Conservation (phyloP, 2,113 vertebrate species). For the Nesoenas mayeri region DNA sequence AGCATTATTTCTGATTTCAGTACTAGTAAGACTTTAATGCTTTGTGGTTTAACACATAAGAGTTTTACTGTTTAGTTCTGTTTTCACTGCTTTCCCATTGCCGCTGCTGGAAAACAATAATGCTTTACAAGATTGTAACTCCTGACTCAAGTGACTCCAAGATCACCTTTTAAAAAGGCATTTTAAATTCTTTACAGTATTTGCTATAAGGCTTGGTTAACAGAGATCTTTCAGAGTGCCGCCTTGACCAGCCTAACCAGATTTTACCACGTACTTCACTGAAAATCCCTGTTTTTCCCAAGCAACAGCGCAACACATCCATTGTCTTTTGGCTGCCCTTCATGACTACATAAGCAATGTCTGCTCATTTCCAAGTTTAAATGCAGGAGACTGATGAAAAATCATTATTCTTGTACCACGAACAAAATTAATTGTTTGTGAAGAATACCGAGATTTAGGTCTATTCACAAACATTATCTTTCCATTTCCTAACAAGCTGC, state of each 20-base stretch:
- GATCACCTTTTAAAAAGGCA: neutral
- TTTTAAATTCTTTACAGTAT: neutral
- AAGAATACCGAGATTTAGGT: neutral
- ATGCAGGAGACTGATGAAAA: neutral
- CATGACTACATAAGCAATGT: neutral
- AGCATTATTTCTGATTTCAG: conserved; percentile 8
- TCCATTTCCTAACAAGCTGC: neutral
- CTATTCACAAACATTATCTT: neutral
- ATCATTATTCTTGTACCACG: neutral
- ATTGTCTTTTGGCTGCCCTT: neutral
- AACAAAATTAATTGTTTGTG: neutral
- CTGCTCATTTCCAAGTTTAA: conserved; percentile 2
- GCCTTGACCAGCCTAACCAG: neutral
- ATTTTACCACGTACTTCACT: neutral
- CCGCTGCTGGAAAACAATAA: neutral
- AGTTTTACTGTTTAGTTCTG: conserved; percentile 4
- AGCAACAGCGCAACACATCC: neutral
- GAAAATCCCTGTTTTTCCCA: neutral
- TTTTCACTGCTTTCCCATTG: neutral
- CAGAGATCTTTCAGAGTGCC: neutral
- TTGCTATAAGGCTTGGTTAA: neutral
- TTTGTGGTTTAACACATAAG: conserved; percentile 5
- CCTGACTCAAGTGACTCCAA: neutral
- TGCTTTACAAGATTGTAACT: neutral
- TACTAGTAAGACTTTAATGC: conserved; percentile 5